phyloP scores from a whole-genome alignment of 2,888 invertebrate species.

The Volucella bombylans region DNA sequence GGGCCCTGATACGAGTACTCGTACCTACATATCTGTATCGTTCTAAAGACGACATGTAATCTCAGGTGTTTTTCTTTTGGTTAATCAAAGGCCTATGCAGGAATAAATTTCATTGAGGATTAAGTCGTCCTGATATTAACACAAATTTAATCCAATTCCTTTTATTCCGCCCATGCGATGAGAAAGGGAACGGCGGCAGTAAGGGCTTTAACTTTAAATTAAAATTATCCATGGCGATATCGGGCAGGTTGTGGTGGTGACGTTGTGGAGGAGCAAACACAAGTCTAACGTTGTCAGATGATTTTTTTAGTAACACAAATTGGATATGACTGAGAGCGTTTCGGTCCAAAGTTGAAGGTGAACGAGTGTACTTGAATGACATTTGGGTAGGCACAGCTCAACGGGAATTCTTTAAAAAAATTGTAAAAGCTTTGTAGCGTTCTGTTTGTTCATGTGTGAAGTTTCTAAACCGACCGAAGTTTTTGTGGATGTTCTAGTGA shows the following conservation, averaged over 20 bases:
- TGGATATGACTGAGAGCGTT: constrained; percentile 6
- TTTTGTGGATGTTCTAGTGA: no score
- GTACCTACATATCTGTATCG: no score
- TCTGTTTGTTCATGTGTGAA: no score
- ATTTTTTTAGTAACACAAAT: constrained; percentile 1
- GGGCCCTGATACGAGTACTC: no score
- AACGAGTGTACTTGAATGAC: neutral
- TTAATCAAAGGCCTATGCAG: constrained; percentile 21
- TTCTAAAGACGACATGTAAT: constrained; percentile 4
- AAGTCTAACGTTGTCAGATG: constrained; percentile 6
- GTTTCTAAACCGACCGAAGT: no score
- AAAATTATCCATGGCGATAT: neutral
- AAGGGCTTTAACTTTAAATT: neutral
- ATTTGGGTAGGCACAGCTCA: neutral
- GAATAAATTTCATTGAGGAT: neutral
- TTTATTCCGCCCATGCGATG: neutral
- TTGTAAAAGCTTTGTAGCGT: no score
- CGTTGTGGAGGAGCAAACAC: no score
- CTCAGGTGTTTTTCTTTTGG: constrained; percentile 5
- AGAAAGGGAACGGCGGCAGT: neutral
- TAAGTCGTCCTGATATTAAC: constrained; percentile 15
- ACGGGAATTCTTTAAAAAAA: no score
- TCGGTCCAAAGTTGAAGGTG: neutral
- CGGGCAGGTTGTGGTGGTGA: neutral
- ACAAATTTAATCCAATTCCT: neutral